phyloP scores from a whole-genome alignment of 2,113 vertebrate species.

The Cynocephalus volans region DNA sequence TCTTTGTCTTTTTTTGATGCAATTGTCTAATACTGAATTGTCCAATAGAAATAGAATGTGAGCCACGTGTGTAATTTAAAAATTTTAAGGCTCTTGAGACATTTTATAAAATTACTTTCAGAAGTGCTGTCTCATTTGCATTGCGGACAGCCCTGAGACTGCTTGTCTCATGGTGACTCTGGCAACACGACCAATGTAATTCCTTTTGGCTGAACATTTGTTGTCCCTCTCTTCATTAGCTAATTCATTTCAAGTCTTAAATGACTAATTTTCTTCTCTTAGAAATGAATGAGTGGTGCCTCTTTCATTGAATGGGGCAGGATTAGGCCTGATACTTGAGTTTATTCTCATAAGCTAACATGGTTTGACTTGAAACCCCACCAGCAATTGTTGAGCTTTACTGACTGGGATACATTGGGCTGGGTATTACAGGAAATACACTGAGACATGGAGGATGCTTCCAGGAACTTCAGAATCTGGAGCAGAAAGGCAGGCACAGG shows the following conservation, averaged over 20 bases:
- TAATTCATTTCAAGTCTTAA: conserved; percentile 11
- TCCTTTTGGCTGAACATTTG: conserved; percentile 46
- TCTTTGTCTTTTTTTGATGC: not conserved
- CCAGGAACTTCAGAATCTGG: not conserved
- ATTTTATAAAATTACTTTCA: not conserved
- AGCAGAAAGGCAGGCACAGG: not conserved
- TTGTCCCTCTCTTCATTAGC: conserved; percentile 14
- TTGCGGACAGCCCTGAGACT: not conserved
- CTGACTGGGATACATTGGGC: not conserved
- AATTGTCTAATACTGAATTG: not conserved
- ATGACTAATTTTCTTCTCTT: not conserved
- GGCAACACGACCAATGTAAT: not conserved
- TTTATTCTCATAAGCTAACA: not conserved
- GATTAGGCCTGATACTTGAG: not conserved
- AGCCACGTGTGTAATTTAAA: not conserved
- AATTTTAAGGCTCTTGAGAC: not conserved
- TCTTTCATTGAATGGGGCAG: not conserved
- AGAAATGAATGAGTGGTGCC: not conserved
- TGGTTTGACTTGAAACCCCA: not conserved
- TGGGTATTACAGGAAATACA: not conserved
- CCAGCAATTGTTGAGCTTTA: not conserved
- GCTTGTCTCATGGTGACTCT: not conserved
- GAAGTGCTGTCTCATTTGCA: not conserved
- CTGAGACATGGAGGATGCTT: not conserved
- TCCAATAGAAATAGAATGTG: not conserved